Evolutionary conservation across 2,888 invertebrate species (phyloP).

Genomic region (Biston stratarius): DNA sequence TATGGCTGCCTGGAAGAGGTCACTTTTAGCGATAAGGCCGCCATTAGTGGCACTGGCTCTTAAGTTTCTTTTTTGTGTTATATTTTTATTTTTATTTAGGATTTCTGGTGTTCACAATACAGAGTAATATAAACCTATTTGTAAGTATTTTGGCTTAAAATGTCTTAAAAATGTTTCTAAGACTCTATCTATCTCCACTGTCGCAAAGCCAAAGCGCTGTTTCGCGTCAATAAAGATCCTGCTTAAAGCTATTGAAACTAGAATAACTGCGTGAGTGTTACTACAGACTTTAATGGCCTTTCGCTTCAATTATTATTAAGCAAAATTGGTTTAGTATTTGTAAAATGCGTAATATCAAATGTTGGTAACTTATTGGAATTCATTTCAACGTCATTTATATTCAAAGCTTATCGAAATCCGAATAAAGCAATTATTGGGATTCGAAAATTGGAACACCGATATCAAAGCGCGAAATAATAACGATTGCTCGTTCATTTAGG

Average conservation of each 20-base stretch:
- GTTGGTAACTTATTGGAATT: conserved; percentile 16
- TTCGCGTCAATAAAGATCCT: too few relatives aligned
- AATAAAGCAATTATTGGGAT: conserved; percentile 49
- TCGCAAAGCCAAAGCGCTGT: too few relatives aligned
- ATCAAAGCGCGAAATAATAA: conserved; percentile 36
- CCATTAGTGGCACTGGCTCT: too few relatives aligned
- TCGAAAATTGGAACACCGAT: conserved; percentile 41
- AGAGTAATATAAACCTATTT: too few relatives aligned
- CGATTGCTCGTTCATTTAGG: conserved; percentile 22
- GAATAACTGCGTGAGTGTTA: not conserved
- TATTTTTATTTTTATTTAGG: too few relatives aligned
- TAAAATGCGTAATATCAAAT: conserved; percentile 14
- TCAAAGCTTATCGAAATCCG: conserved; percentile 50
- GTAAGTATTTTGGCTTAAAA: too few relatives aligned
- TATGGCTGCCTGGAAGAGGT: too few relatives aligned
- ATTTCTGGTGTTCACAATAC: too few relatives aligned
- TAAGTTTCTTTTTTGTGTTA: too few relatives aligned
- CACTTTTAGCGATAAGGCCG: too few relatives aligned
- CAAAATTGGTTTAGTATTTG: not conserved
- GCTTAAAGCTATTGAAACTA: not conserved
- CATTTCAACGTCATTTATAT: conserved; percentile 44
- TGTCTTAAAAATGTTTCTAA: too few relatives aligned
- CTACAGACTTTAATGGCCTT: not conserved
- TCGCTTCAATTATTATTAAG: not conserved
- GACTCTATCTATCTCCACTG: too few relatives aligned